A percentile compares a stretch with the other conserved stretches of the same genome.
These are phyloP conservation scores for Drosophila percnosoma DNA, from an alignment of 2,888 invertebrate species.

Conservation along the genomic window DNA sequence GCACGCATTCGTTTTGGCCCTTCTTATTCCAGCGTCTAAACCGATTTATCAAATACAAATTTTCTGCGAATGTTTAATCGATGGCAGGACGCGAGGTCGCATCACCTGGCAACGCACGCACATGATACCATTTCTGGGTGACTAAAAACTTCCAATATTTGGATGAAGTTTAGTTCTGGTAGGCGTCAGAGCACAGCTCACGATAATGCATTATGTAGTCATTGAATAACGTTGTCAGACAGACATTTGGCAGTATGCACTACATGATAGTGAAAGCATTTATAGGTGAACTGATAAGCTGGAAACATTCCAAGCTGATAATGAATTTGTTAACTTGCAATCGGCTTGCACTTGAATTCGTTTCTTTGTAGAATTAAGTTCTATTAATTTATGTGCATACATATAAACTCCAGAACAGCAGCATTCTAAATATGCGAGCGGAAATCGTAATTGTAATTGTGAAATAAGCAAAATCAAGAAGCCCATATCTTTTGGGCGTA, in stretches of 20 bases:
- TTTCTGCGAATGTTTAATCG: constrained; percentile 68
- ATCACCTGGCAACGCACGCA: constrained; percentile 74
- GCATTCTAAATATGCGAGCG: not conserved
- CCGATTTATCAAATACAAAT: constrained; percentile 66
- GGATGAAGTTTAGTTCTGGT: not conserved
- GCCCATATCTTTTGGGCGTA: not conserved
- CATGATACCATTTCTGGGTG: constrained; percentile 12
- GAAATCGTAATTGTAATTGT: not conserved
- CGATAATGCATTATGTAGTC: constrained; percentile 3
- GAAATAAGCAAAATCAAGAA: not conserved
- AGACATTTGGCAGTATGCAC: constrained; percentile 13
- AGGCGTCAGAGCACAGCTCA: not conserved
- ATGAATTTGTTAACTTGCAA: not conserved
- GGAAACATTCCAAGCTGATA: not conserved
- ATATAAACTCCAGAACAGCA: too few species aligned
- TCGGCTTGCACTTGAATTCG: not conserved
- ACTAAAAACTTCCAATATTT: not conserved
- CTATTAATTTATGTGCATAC: not conserved
- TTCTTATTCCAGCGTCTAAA: constrained; percentile 45
- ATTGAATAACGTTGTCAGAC: constrained; percentile 29
- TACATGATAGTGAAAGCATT: not conserved
- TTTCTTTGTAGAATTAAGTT: not conserved
- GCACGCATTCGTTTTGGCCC: constrained; percentile 66
- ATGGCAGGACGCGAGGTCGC: constrained; percentile 46
- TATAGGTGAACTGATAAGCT: not conserved